Conservation (phyloP, 2,113 vertebrate species). For the Python bivittatus region DNA sequence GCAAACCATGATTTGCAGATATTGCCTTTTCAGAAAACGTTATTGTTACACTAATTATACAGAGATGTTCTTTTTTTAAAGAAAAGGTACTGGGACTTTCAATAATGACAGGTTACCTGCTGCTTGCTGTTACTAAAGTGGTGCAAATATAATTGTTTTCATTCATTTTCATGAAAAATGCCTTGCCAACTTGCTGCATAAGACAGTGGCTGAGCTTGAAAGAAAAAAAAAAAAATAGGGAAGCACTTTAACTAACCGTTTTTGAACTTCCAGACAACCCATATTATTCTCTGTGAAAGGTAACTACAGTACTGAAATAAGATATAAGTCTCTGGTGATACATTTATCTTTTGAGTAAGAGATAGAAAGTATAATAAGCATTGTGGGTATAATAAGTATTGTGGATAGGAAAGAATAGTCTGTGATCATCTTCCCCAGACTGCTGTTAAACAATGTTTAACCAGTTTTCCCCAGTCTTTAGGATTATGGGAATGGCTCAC, state of each 20-base stretch:
- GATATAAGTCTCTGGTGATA: neutral
- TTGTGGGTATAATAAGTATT: neutral
- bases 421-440: neutral
- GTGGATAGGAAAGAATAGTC: neutral
- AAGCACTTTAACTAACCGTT: slow-evolving; percentile 28
- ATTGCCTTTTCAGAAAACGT: slow-evolving; percentile 15
- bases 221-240: slow-evolving; percentile 14
- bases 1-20: slow-evolving; percentile 4
- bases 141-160: neutral
- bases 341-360: neutral
- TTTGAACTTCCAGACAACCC: neutral
- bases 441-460: neutral
- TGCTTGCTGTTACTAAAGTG: neutral
- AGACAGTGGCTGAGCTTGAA: slow-evolving; percentile 42
- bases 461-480: neutral
- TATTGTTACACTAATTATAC: neutral
- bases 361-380: neutral
- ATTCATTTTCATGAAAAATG: slow-evolving; percentile 35
- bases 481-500: neutral
- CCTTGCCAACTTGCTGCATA: slow-evolving; percentile 14
- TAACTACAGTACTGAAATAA: neutral
- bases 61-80: neutral
- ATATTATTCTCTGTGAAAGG: slow-evolving; percentile 38
- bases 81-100: neutral
- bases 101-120: slow-evolving; percentile 29